phyloP scores from a whole-genome alignment of 2,797 vertebrate species.

The Peromyscus nudipes region DNA sequence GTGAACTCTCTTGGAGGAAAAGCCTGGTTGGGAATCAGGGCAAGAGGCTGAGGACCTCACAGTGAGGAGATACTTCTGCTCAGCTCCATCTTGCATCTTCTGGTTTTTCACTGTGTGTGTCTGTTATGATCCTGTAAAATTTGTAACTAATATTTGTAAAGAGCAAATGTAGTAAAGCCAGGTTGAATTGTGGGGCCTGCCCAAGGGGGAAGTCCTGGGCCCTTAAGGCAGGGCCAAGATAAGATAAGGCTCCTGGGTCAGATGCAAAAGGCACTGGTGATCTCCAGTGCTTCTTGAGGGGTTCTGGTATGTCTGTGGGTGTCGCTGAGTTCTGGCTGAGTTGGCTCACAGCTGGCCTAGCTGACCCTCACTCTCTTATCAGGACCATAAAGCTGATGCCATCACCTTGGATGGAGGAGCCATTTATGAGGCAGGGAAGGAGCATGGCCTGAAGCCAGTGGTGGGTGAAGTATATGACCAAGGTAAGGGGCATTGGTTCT shows the following conservation, averaged over 20 bases:
- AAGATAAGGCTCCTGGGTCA: not conserved
- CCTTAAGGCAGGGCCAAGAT: not conserved
- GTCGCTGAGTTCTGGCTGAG: not conserved
- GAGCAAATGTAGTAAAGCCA: not conserved
- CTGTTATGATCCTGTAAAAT: not conserved
- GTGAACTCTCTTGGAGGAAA: not conserved
- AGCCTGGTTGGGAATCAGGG: not conserved
- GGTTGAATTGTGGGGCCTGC: not conserved
- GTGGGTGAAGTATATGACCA: constrained; percentile 92
- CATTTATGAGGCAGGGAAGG: constrained; percentile 92
- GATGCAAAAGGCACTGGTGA: not conserved
- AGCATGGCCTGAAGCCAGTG: constrained; percentile 92
- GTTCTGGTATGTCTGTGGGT: too few relatives aligned
- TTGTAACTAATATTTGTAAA: not conserved
- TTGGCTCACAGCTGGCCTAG: not conserved
- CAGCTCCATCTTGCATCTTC: not conserved
- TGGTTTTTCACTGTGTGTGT: not conserved
- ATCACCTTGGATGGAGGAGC: constrained; percentile 90
- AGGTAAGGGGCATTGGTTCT: constrained; percentile 85
- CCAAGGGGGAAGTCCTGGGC: not conserved
- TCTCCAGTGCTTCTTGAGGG: not conserved
- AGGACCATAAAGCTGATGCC: constrained; percentile 92
- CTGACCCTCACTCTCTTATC: constrained; percentile 47
- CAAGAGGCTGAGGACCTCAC: not conserved
- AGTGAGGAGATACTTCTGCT: not conserved